These are phyloP conservation scores for Drosophila fuyamai DNA, from an alignment of 1,140 invertebrate species.

Conservation along the genomic window DNA sequence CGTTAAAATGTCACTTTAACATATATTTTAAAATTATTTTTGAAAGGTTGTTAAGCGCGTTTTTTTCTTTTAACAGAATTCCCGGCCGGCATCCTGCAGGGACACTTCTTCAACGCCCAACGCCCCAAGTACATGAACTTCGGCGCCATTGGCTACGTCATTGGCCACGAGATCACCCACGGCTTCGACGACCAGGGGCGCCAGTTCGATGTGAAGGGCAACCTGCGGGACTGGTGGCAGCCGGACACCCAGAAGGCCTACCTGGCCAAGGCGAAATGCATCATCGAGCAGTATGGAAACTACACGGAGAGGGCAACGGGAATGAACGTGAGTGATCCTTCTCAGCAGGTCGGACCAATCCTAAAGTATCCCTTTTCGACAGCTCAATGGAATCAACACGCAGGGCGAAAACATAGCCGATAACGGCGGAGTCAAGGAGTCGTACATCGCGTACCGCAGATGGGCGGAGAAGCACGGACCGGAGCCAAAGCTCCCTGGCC, in stretches of 20 bases:
- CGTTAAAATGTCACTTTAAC: too few relatives aligned
- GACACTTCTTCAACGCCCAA: slow-evolving; percentile 93
- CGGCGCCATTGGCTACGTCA: slow-evolving; percentile 95
- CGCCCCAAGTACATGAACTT: slow-evolving; percentile 96
- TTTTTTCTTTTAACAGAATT: slow-evolving; percentile 87
- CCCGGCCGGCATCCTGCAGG: slow-evolving; percentile 96
- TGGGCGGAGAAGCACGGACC: slow-evolving; percentile 88
- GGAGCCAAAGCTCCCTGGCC: slow-evolving; percentile 89
- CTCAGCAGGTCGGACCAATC: not conserved
- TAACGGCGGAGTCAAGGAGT: slow-evolving; percentile 94
- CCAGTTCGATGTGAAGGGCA: slow-evolving; percentile 96
- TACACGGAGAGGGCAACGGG: slow-evolving; percentile 90
- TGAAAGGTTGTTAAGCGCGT: too few relatives aligned
- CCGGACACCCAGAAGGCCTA: slow-evolving; percentile 91
- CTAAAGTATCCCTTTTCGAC: slow-evolving; percentile 50
- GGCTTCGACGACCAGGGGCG: slow-evolving; percentile 96
- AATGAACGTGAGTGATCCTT: slow-evolving; percentile 87
- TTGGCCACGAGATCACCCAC: slow-evolving; percentile 97
- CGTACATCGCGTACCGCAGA: slow-evolving; percentile 92
- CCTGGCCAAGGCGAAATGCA: slow-evolving; percentile 91
- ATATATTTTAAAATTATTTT: too few relatives aligned
- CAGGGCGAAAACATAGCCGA: slow-evolving; percentile 97
- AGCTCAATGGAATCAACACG: slow-evolving; percentile 94
- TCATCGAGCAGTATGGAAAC: slow-evolving; percentile 95
- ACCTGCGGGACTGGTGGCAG: slow-evolving; percentile 94